Percentiles rank a stretch among this genome's conserved stretches.
Conservation (phyloP, 2,888 invertebrate species). For the Idaea biselata region DNA sequence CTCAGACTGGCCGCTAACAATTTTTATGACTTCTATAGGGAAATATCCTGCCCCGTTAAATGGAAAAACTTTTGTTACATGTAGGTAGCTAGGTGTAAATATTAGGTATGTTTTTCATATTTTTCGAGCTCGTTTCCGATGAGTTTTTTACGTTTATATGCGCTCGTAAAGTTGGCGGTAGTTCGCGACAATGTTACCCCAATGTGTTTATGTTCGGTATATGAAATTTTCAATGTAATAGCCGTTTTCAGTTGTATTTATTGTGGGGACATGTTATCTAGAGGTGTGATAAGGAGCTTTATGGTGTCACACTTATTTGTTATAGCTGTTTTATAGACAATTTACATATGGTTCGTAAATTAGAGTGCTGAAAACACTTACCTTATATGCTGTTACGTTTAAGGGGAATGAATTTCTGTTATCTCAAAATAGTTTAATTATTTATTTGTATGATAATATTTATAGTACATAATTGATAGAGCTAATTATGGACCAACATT, state of each 20-base stretch:
- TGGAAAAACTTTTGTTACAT: conserved; percentile 75
- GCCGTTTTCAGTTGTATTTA: conserved; percentile 49
- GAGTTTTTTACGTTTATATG: conserved; percentile 79
- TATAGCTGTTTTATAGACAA: conserved; percentile 24
- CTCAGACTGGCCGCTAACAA: conserved; percentile 51
- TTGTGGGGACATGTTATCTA: conserved; percentile 42
- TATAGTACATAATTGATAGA: neutral
- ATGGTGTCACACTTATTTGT: conserved; percentile 31
- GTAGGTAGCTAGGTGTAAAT: conserved; percentile 32
- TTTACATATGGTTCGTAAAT: conserved; percentile 17
- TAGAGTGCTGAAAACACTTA: neutral
- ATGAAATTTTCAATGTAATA: conserved; percentile 63
- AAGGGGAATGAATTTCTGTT: neutral
- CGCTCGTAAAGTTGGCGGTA: conserved; percentile 65
- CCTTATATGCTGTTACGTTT: neutral
- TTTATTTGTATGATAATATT: neutral
- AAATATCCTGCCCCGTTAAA: conserved; percentile 71
- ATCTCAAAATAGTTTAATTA: neutral
- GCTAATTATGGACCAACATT: too few species aligned
- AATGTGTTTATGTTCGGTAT: conserved; percentile 62
- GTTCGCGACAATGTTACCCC: conserved; percentile 69
- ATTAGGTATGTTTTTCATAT: conserved; percentile 73
- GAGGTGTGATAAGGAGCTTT: conserved; percentile 37
- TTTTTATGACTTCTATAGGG: conserved; percentile 79
- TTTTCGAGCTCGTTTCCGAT: conserved; percentile 59